Base-by-base conservation (phyloP, 2,888 invertebrate species). In the Sarcophaga rosellei region DNA sequence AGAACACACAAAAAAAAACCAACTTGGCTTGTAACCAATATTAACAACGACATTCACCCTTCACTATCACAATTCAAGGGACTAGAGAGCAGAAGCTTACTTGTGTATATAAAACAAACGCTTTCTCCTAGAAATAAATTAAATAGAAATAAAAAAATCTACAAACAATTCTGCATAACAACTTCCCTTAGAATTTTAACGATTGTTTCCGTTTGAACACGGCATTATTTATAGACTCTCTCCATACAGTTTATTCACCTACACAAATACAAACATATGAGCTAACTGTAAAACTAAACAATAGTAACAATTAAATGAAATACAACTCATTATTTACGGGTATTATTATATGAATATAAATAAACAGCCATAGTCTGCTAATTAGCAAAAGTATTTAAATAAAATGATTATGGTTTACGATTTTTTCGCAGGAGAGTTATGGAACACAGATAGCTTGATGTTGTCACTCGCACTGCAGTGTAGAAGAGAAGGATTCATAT, bases 171-270 rank as follows among this genome's bases (percentile, higher is more conserved):
- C 79, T 79, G 82, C 61, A 82, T 72, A 75, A 82, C 81, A 82
- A 85, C 82, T 79, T 85, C 82, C 82, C 75, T 81, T 82, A 85
- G 72, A 79, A 85, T 75, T 82, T 85, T 72, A 75, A 72, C 81
- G 82, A 82, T 85, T 85, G 74, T 85, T 85, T 85, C 81, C 85
- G 81, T 20, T 79, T 81, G 65, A 81, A 76, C 59, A 47, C 35
- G 4, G 81, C 47, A 85, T 81, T 81, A 81, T 85, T 81, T 85
- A 85, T 85, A 77, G 69, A 81, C 69, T 6, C 25, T 25, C 25
- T 6, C 25, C 25, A 6, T 76, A 23, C 35, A 72, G 75, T 87
- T 75, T 81, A 73, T 79, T 74, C 75, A 77, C 66, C 74, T 59
- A 63, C 69, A 74, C 25, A 25, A 6, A 53, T 17, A 15, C 15